Percentiles rank a stretch among this genome's conserved stretches.
Conservation (phyloP, 2,888 invertebrate genomes). For the Aphelenchoides bicaudatus region DNA sequence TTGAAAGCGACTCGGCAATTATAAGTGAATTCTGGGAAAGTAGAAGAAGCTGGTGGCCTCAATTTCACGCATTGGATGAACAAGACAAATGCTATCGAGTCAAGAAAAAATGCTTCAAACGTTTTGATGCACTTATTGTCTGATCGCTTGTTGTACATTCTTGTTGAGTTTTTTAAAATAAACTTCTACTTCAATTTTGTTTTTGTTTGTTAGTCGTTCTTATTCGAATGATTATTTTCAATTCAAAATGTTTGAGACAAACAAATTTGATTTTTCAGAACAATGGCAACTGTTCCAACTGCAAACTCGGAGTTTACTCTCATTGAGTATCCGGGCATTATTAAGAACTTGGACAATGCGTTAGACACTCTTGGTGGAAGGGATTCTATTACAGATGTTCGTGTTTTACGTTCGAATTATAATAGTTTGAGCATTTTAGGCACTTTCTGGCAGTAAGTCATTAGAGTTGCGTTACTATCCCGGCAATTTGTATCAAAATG, state of each 20-base stretch:
- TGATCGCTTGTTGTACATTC: background rate
- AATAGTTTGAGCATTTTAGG: conserved; percentile 2
- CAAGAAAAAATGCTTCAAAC: conserved; percentile 18
- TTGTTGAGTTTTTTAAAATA: background rate
- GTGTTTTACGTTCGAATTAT: conserved; percentile 14
- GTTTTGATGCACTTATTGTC: background rate
- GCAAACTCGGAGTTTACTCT: conserved; percentile 36
- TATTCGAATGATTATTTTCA: background rate
- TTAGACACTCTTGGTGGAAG: conserved; percentile 54
- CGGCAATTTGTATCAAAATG: conserved; percentile 48
- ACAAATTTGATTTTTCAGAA: background rate
- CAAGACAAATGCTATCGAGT: background rate
- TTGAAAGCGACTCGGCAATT: conserved; percentile 13
- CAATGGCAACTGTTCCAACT: no score
- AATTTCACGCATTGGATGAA: conserved; percentile 2
- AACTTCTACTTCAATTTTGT: background rate
- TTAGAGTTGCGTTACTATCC: conserved; percentile 50
- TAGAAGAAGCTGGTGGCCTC: conserved; percentile 12
- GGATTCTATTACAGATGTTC: conserved; percentile 39
- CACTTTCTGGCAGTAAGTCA: conserved; percentile 30
- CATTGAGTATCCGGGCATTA: conserved; percentile 54
- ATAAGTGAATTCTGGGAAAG: background rate
- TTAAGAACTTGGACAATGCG: conserved; percentile 53
- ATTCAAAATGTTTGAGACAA: background rate
- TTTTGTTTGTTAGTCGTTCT: background rate